Evolutionary conservation across 2,888 invertebrate species (phyloP), one percentile per base, ranked within the genome.

Genomic region (Melinopterus prodromus): DNA sequence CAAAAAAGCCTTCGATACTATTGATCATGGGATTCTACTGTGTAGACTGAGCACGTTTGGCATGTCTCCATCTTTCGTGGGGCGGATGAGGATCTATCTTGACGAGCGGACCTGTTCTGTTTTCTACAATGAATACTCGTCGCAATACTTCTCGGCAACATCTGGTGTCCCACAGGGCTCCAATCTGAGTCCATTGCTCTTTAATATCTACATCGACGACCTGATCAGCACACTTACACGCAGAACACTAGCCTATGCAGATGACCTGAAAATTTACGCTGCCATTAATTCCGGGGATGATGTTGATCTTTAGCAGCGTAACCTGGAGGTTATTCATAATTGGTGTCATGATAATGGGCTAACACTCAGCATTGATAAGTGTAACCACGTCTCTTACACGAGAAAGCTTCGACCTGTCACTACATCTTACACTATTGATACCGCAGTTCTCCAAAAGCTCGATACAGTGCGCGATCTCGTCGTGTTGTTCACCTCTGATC

Each of bases 1-100:
- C 37, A 15, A 5, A 38, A 37, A 76, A n/a, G 53, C 53, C 7
- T 76, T 76, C 16, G 14, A 76, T n/a, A 76, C 15, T 76, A 26
- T 53, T 16, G 16, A 76, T n/a, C 53, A 76, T 38, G 69, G n/a
- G 1, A 53, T 53, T 12, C 12, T 74, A 74, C 74, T 74, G 9
- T 37, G 14, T 74, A 74, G 26, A 26, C 26, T 74, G 15, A 26
- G 26, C 26, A 16, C 35, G 16, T 74, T 74, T 74, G 74, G 74
- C 6, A 53, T 53, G 53, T 53, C 53, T 12, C 53, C 53, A 1
- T 53, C 53, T 53, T 53, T 53, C 12, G 12, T 53, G 9, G 2
- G 1, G 12, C 12, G 2, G 7, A 53, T 53, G 53, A 53, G 53
- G 53, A 7, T 6, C 7, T 53, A 53, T 6, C 53, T 53, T 53